Conservation (phyloP, 1,140 invertebrate genomes). For the Drosophila willistoni region DNA sequence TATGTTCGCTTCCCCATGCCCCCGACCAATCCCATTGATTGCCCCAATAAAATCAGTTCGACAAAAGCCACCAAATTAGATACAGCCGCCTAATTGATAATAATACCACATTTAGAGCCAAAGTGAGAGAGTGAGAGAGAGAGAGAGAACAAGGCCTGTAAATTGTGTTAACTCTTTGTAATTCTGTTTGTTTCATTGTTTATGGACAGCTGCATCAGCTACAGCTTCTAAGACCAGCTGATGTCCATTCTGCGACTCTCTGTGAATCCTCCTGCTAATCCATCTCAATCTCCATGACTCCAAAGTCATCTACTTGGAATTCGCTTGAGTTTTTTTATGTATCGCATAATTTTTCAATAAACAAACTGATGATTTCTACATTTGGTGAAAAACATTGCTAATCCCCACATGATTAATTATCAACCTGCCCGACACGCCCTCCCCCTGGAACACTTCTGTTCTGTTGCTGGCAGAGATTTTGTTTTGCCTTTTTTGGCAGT, state of each 20-base stretch:
- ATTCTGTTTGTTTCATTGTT: neutral
- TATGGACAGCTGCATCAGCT: neutral
- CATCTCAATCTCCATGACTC: conserved; percentile 23
- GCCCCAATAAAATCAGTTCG: conserved; percentile 55
- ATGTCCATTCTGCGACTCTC: neutral
- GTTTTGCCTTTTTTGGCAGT: conserved; percentile 29
- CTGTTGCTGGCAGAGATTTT: conserved; percentile 42
- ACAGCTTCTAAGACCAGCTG: conserved; percentile 29
- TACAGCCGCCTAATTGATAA: conserved; percentile 68
- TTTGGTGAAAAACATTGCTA: conserved; percentile 53
- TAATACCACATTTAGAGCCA: conserved; percentile 66
- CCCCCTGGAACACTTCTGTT: conserved; percentile 29
- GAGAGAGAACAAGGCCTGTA: conserved; percentile 1
- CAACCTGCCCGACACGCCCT: conserved; percentile 61
- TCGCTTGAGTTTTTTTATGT: conserved; percentile 37
- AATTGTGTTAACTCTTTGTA: conserved; percentile 60
- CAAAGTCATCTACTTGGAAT: neutral
- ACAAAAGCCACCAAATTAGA: conserved; percentile 55
- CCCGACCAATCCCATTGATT: conserved; percentile 50
- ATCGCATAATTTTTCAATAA: conserved; percentile 71
- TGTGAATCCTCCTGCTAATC: conserved; percentile 10
- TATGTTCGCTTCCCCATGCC: conserved; percentile 16
- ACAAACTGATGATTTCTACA: conserved; percentile 69
- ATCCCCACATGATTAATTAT: conserved; percentile 81
- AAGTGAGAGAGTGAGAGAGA: neutral